Base-by-base conservation (phyloP, 2,113 vertebrate species). In the Myxocyprinus asiaticus region DNA sequence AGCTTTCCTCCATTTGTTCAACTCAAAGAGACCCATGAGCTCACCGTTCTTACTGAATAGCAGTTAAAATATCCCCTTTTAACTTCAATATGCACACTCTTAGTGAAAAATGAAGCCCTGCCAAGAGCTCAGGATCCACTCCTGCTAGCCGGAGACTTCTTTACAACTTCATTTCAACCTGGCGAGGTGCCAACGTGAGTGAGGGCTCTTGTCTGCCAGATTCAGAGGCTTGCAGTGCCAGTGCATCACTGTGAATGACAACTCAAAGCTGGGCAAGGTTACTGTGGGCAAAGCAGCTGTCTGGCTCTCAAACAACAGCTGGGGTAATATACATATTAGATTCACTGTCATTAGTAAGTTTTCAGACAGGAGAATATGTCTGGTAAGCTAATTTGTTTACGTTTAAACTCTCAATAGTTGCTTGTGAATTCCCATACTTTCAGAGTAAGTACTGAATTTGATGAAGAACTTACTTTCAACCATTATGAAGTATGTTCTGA, bases 171-270 rank as follows among this genome's bases (percentile, higher is more conserved):
- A 67, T 65, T 56, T 76, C 68, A 58, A 78, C 61, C 6, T 74
- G 79, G 64, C 74, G 11, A 59, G n/a, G 51, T 51, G 67, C 58
- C 47, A 74, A 44, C 12, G 4, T 47, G 62, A 76, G 65, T 43
- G 22, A 79, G 70, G n/a, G 9, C 56, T 59, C 61, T 53, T 65
- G 22, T 76, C 74, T 55, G 74, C 15, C 74, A 76, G 62, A 76
- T 76, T 78, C 58, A 47, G 17, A 56, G 50, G 56, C 51, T 43
- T 48, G 65, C 17, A 82, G 58, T 4, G 6, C 59, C 9, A 50
- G 62, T 56, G 62, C 50, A 79, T 65, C 51, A 71, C 68, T 10
- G 64, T 59, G 76, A 82, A 55, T 82, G 77, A 73, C 76, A 82
- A 14, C 62, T 65, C n/a, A 42, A 58, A 82, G 80, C 56, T 72